phyloP scores from a whole-genome alignment of 1,140 invertebrate species.

The Saccostrea echinata region DNA sequence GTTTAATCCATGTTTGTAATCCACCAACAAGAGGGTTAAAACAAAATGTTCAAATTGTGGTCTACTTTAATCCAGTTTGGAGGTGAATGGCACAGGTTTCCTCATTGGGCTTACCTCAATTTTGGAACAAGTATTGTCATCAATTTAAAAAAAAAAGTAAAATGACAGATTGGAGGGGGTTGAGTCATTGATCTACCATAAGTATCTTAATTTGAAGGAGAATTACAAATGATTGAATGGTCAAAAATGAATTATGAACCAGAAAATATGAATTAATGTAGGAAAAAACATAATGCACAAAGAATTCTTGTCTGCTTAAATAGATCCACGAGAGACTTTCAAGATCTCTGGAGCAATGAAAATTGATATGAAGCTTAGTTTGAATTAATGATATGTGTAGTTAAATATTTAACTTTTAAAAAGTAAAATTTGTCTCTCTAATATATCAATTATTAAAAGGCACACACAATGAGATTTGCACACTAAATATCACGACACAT shows the following conservation, averaged over 20 bases:
- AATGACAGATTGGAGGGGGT: background rate
- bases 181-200: background rate
- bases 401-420: background rate
- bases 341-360: too few species aligned
- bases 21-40: constrained; percentile 17
- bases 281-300: background rate
- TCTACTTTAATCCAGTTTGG: background rate
- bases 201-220: background rate
- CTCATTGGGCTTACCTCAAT: background rate
- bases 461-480: background rate
- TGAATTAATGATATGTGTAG: background rate
- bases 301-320: background rate
- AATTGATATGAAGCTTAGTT: background rate
- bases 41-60: constrained; percentile 27
- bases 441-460: constrained; percentile 15
- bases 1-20: constrained; percentile 22
- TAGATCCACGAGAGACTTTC: background rate
- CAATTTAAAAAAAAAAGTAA: background rate
- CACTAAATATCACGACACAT: background rate
- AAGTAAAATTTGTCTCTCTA: background rate
- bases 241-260: background rate
- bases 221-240: constrained; percentile 6
- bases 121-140: background rate
- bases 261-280: background rate
- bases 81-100: constrained; percentile 11